Base-by-base conservation (phyloP, 2,797 vertebrate species). In the Gobionotothen gibberifrons region DNA sequence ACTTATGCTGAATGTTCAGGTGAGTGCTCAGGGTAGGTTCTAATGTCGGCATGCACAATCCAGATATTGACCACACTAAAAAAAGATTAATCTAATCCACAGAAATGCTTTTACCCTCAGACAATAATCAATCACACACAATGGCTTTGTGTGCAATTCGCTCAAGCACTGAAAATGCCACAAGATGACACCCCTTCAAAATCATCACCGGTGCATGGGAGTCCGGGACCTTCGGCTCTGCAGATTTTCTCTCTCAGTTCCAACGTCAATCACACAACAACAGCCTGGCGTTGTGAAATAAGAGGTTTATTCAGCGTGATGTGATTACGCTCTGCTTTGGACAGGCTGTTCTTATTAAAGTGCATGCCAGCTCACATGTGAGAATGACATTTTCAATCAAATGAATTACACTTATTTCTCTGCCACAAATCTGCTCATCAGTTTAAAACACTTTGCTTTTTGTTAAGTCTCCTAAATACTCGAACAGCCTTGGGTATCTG, bases 261-360 rank as follows among this genome's bases (percentile, higher is more conserved):
- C 71, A 69, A 29, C 22, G 48, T 80, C 83, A 76, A 40, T 90
- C 84, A 84, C 78, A 82, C 78, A 78, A 58, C 81, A 79, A 58
- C 82, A 79, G 72, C 62, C 48, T 67, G 81, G 71, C 66, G 56
- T 76, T 43, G 64, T 63, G 69, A 82, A 75, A 86, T 70, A 32
- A 74, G 70, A 74, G 64, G 61, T 82, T 81, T 79, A 76, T 83
- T 78, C 69, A 70, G 67, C 4, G 47, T 58, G 68, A 84, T 78
- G 69, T 65, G 55, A 84, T 80, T 49, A 71, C 8, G 57, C 44
- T 65, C 58, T 46, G 67, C 49, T 79, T 67, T 69, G 78, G 58
- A 74, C 73, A 70, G 49, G 58, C 65, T 84, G 77, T 79, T 74
- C 70, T 67, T 61, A 59, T 69, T 10, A 64, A 69, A 64, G 56